Evolutionary conservation across 2,888 invertebrate species (phyloP).

Genomic region (Lobophora halterata): DNA sequence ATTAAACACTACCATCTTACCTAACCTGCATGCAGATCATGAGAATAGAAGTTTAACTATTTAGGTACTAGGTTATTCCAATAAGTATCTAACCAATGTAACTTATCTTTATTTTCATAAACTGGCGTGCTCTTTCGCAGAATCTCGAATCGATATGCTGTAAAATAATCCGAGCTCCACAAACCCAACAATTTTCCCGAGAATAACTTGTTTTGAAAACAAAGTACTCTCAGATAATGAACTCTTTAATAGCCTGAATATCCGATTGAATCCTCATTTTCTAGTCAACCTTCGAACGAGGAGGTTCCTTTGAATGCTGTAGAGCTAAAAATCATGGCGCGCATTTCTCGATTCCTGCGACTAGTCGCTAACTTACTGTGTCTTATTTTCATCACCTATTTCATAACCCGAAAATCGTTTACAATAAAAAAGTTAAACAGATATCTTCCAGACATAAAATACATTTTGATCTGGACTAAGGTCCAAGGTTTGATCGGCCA

Average conservation of each 20-base stretch:
- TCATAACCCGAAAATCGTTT: conserved; percentile 29
- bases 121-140: background rate
- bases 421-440: conserved; percentile 41
- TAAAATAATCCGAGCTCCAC: conserved; percentile 11
- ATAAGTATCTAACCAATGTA: too few relatives aligned
- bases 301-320: background rate
- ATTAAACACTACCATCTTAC: too few relatives aligned
- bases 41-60: too few relatives aligned
- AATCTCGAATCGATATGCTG: conserved; percentile 1
- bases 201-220: conserved; percentile 18
- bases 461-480: conserved; percentile 59
- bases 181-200: conserved; percentile 8
- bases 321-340: conserved; percentile 32
- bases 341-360: conserved; percentile 35
- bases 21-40: too few relatives aligned
- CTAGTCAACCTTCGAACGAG: background rate
- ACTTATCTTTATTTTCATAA: background rate
- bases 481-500: conserved; percentile 40
- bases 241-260: background rate
- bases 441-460: conserved; percentile 51
- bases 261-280: background rate
- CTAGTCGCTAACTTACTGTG: conserved; percentile 33
- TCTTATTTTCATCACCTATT: conserved; percentile 31
- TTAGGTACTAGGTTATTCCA: too few relatives aligned
- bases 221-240: background rate